Evolutionary conservation across 2,797 vertebrate species (phyloP), one percentile per base, ranked within the genome.

Genomic region (Falco cherrug): DNA sequence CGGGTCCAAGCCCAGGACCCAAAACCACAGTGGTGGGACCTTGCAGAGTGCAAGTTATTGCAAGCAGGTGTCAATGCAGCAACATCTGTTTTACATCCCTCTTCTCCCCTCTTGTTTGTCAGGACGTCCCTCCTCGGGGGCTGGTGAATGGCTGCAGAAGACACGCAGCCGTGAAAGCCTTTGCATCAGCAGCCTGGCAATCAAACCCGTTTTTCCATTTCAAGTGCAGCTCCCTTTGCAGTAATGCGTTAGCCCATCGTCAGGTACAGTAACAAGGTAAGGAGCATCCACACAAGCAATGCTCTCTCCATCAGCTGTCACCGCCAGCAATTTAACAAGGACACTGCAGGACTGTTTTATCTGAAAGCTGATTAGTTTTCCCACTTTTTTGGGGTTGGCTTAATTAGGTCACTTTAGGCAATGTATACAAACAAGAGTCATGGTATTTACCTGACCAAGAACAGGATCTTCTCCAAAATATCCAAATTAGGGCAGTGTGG

Each of bases 81-180:
- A 47, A 43, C 31, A 6, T 45, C 59, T 73, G 57, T 7, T 19
- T 87, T 9, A 35, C n/a, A 45, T 17, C 41, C 76, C 76, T 60
- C 28, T 47, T 59, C 41, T 78, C 74, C 31, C 10, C 5, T 39
- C 54, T 21, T 50, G 18, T 35, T 69, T 76, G 60, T 39, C 75
- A 70, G 64, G 13, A 20, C 13, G 48, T 71, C 25, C 54, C 54
- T 73, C 41, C 83, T 45, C 0, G 0, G 11, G 37, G 21, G 35
- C 2, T 29, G 35, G 57, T 13, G 18, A 43, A 28, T 3, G 19
- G 85, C 79, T 56, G 31, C 50, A 16, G 81, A 31, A 41, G 77
- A 45, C 35, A 24, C 25, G 14, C 2, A 39, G 61, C 63, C 80
- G 53, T 3, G 14, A 57, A 80, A 94, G 33, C 33, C 45, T 54